Conservation (phyloP, 1,140 invertebrate genomes). For the Halesus radiatus region DNA sequence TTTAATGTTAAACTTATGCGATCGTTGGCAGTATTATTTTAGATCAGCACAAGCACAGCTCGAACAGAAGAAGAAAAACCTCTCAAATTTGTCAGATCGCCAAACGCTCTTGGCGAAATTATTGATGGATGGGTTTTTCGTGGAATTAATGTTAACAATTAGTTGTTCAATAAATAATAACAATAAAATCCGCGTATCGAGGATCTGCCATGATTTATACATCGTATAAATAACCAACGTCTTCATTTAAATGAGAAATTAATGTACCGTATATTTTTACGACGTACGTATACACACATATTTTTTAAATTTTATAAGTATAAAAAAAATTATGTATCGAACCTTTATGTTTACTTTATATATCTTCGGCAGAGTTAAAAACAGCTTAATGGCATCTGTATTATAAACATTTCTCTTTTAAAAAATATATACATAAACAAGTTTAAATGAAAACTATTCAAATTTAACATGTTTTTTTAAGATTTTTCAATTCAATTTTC, state of each 20-base stretch:
- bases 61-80: not conserved
- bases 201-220: not conserved
- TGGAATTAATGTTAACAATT: not conserved
- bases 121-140: not conserved
- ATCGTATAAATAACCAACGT: not conserved
- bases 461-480: too few relatives aligned
- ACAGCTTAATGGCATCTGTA: too few relatives aligned
- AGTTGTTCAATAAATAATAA: constrained; percentile 4
- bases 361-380: too few relatives aligned
- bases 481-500: too few relatives aligned
- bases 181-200: not conserved
- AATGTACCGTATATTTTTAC: not conserved
- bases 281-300: not conserved
- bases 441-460: too few relatives aligned
- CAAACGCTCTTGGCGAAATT: not conserved
- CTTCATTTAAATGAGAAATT: not conserved
- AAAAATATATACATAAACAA: too few relatives aligned
- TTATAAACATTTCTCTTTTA: too few relatives aligned
- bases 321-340: too few relatives aligned
- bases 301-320: not conserved
- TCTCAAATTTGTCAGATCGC: constrained; percentile 7
- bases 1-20: too few relatives aligned
- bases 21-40: too few relatives aligned
- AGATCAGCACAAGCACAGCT: too few relatives aligned
- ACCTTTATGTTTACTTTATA: too few relatives aligned